Evolutionary conservation across 2,888 invertebrate species (phyloP).

Genomic region (Tanytarsus gracilentus): DNA sequence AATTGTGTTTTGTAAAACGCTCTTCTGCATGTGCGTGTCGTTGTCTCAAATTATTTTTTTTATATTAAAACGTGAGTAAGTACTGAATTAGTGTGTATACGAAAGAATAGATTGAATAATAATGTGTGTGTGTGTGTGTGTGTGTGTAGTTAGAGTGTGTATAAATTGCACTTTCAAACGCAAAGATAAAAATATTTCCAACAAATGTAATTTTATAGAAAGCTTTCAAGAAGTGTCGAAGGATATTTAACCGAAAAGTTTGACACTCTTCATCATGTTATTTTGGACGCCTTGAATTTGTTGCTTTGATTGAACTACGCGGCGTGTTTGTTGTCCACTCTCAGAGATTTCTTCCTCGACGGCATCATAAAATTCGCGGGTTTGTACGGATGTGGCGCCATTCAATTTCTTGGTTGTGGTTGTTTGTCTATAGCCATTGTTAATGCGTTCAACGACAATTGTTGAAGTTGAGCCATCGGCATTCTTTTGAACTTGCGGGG

Average conservation of each 20-base stretch:
- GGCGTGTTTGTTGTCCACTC: not conserved
- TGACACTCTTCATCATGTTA: conserved; percentile 26
- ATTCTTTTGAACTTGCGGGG: conserved; percentile 3
- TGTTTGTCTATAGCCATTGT: conserved; percentile 24
- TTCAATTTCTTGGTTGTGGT: conserved; percentile 25
- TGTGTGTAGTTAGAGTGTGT: too few species aligned
- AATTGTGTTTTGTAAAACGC: too few species aligned
- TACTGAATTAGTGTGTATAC: too few species aligned
- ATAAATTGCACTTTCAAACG: too few species aligned
- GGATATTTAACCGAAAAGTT: conserved; percentile 19
- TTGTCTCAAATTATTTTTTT: too few species aligned
- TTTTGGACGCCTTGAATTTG: conserved; percentile 9
- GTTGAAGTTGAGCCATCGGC: conserved; percentile 26
- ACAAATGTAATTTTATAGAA: too few species aligned
- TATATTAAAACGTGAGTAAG: too few species aligned
- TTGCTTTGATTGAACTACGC: conserved; percentile 19
- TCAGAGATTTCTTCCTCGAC: conserved; percentile 12
- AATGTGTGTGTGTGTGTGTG: too few species aligned
- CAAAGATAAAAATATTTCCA: too few species aligned
- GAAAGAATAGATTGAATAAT: too few species aligned
- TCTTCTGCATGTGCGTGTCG: too few species aligned
- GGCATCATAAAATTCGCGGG: conserved; percentile 24
- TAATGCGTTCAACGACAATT: conserved; percentile 17
- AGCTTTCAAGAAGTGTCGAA: too few species aligned
- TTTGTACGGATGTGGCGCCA: conserved; percentile 20